Base-by-base conservation (phyloP, 30 jellyfish, hydroid and myxozoan genomes). In the Sanderia malayensis region DNA sequence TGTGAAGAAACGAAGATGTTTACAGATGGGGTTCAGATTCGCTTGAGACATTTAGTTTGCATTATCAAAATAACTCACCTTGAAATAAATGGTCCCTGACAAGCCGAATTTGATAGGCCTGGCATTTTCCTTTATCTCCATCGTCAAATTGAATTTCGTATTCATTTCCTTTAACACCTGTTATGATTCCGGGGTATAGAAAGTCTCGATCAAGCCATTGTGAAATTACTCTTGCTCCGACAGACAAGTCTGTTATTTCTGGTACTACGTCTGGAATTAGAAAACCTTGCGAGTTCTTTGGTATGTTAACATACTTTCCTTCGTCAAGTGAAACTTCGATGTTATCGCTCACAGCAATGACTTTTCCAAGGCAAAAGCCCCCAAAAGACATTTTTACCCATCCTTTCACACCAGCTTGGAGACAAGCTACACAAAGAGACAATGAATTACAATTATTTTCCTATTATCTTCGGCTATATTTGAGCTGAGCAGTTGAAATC, bases 231-330 rank as follows among this genome's bases (percentile, higher is more conserved):
- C 97, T 79, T 0, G 92, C 85, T 20, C 97, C 97, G 11, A 89
- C 81, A 0, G 78, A 49, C 19, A 89, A 72, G 13, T 89, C 95
- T 30, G 71, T 32, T 1, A 76, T 73, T 23, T 67, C 65, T 7
- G 97, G 97, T 15, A 89, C 89, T 18, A 89, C 86, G 60, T 89
- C 97, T 0, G 97, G 97, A 1, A 89, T 66, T 0, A 86, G 89
- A 22, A 61, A 61, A 2, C 76, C 79, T 3, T 75, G 82, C 7
- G 87, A 60, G 30, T 68, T 58, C 63, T 69, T 44, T 33, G 71
- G 70, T 32, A 58, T 70, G 22, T 62, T 68, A 71, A 75, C 75
- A 4, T 17, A 45, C 46, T 72, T 76, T 29, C 89, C 94, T 27
- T 89, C 95, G 55, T 79, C 94, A n/a, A 83, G 30, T 1, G 75